Conservation (phyloP, 2,113 vertebrate species). For the Saiga tatarica region DNA sequence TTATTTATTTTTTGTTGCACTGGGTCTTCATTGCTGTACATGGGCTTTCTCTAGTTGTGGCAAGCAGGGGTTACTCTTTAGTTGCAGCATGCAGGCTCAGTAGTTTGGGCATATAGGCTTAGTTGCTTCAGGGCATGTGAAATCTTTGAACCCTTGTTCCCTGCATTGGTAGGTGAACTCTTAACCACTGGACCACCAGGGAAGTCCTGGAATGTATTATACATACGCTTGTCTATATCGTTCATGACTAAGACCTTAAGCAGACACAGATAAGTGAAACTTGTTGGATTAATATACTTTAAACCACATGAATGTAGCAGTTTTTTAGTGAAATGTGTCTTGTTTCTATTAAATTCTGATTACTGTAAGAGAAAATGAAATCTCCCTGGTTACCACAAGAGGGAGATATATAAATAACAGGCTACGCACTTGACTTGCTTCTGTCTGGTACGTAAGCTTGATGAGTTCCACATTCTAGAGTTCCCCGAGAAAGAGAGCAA, state of each 20-base stretch:
- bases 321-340: background rate
- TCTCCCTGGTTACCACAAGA: conserved; percentile 61
- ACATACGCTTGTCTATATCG: background rate
- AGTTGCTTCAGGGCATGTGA: background rate
- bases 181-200: background rate
- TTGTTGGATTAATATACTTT: conserved; percentile 27
- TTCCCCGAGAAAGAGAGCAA: conserved; percentile 46
- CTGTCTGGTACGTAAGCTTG: conserved; percentile 56
- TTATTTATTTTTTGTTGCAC: background rate
- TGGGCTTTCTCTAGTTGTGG: background rate
- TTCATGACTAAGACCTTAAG: background rate
- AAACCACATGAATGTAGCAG: background rate
- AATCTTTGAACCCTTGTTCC: background rate
- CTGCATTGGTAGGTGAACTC: background rate
- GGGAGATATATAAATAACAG: conserved; percentile 48
- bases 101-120: background rate
- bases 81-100: background rate
- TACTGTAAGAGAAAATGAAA: conserved; percentile 53
- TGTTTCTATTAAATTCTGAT: conserved; percentile 19
- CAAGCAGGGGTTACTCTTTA: background rate
- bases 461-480: conserved; percentile 65
- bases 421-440: background rate
- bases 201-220: background rate
- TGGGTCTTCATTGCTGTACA: background rate
- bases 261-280: background rate